Percentiles rank a stretch among this genome's conserved stretches.
Evolutionary conservation across 2,113 vertebrate genomes (phyloP).

Genomic region (Tetrax tetrax): DNA sequence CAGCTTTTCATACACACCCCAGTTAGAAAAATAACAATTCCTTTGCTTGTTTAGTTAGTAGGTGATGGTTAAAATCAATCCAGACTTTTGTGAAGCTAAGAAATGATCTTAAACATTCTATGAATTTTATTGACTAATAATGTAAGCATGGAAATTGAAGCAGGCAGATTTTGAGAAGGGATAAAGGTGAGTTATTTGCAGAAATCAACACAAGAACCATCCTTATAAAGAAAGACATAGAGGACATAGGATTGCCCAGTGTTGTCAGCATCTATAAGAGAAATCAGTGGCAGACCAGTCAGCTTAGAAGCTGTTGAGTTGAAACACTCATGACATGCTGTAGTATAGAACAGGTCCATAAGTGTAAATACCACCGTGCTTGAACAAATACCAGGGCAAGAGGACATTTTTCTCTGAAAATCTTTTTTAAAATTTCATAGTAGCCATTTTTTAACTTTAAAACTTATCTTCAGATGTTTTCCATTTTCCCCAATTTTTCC

Average conservation of each 20-base stretch:
- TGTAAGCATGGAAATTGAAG: background rate
- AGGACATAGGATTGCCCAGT: background rate
- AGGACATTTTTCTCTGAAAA: background rate
- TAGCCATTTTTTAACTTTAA: background rate
- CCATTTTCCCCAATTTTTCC: background rate
- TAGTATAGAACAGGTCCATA: background rate
- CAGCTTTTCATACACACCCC: background rate
- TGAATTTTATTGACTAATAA: background rate
- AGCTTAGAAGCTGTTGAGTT: background rate
- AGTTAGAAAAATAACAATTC: background rate
- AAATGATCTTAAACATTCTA: background rate
- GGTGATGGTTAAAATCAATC: background rate
- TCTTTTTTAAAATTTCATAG: background rate
- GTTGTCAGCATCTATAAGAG: background rate
- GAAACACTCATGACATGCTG: background rate
- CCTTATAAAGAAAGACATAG: background rate
- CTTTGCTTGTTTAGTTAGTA: background rate
- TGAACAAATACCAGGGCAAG: background rate
- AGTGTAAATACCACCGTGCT: background rate
- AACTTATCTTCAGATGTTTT: background rate
- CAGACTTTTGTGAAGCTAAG: background rate
- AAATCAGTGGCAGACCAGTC: background rate
- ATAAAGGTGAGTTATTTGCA: background rate
- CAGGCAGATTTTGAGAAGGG: background rate
- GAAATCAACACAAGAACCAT: background rate